A percentile compares a stretch with the other conserved stretches of the same genome.
Conservation (phyloP, 2,113 vertebrate genomes). For the Megaptera novaeangliae region DNA sequence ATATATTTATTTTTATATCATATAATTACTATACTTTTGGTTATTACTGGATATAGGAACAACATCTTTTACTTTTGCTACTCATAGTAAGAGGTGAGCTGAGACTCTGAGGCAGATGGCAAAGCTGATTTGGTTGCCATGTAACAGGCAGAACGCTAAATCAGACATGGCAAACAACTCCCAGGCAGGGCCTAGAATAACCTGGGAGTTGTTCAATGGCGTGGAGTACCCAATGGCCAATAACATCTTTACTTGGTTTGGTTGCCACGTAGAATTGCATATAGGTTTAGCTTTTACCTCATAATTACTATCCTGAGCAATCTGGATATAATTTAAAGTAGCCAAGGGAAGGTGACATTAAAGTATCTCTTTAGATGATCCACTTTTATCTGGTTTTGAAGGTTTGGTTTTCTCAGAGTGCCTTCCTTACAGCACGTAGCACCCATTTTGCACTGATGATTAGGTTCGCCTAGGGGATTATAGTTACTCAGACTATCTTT, state of each 20-base stretch:
- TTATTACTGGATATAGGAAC: not conserved
- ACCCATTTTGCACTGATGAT: not conserved
- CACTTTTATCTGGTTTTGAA: not conserved
- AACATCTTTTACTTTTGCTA: not conserved
- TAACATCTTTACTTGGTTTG: not conserved
- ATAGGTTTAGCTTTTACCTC: not conserved
- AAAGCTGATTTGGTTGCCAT: constrained; percentile 37
- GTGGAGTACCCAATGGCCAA: not conserved
- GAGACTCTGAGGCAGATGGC: constrained; percentile 27
- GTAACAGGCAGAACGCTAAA: not conserved
- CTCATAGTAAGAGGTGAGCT: not conserved
- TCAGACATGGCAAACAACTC: not conserved
- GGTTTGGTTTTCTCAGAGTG: not conserved
- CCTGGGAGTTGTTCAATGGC: not conserved
- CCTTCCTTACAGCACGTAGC: not conserved
- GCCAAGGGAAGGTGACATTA: not conserved
- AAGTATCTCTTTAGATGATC: not conserved
- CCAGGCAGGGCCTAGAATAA: constrained; percentile 8
- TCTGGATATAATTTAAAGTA: not conserved
- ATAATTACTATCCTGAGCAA: not conserved
- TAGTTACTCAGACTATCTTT: not conserved
- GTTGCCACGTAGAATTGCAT: not conserved
- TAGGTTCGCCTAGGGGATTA: not conserved
- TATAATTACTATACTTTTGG: not conserved
- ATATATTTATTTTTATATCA: not conserved